Evolutionary conservation across 2,888 invertebrate genomes (phyloP).

Genomic region (Synanthedon vespiformis): DNA sequence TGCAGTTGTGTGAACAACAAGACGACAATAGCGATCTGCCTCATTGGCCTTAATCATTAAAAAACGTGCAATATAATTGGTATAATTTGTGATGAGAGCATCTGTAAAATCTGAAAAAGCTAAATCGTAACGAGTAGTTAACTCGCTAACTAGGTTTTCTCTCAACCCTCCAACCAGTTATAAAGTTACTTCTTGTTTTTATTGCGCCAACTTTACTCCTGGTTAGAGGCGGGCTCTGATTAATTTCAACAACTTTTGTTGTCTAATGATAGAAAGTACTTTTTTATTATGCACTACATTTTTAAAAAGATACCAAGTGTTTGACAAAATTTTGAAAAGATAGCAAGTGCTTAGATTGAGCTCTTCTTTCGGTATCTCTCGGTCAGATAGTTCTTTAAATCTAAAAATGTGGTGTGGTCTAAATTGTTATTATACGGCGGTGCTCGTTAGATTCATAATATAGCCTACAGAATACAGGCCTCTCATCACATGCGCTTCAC

Average conservation of each 20-base stretch:
- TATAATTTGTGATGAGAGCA: no score
- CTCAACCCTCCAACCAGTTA: background rate
- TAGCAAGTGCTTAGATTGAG: background rate
- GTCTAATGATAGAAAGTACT: background rate
- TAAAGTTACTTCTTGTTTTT: constrained; percentile 4
- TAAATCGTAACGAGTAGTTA: constrained; percentile 3
- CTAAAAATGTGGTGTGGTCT: background rate
- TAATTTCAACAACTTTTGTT: constrained; percentile 2
- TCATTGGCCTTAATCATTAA: no score
- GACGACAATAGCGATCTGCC: no score
- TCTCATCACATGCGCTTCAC: constrained; percentile 14
- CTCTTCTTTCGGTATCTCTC: background rate
- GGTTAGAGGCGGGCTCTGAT: constrained; percentile 4
- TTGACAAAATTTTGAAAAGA: no score
- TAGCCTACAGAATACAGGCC: constrained; percentile 14
- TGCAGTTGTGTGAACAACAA: no score
- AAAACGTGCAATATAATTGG: no score
- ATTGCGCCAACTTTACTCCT: background rate
- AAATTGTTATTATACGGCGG: constrained; percentile 18
- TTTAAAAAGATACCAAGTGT: no score
- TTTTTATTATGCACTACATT: background rate
- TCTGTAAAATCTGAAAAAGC: no score
- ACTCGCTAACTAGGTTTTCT: constrained; percentile 2
- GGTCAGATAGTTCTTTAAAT: background rate
- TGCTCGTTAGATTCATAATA: constrained; percentile 11